Base-by-base conservation (phyloP, 2,888 invertebrate genomes). In the Dryobota labecula region DNA sequence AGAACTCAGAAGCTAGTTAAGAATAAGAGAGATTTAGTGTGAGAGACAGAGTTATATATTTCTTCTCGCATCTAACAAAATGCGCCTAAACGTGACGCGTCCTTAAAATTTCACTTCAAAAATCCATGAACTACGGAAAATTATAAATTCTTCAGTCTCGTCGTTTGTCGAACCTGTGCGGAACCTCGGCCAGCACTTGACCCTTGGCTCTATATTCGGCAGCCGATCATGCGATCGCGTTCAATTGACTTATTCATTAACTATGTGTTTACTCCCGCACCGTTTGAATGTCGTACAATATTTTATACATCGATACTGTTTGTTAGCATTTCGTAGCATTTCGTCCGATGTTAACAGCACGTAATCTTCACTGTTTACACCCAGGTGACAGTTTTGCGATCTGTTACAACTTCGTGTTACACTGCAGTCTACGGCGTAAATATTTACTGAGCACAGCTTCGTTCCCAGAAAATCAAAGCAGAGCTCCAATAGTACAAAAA, bases 331-430 rank as follows among this genome's bases (percentile, higher is more conserved):
- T 24, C 30, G 54, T 57, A 15, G 11, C 43, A 24, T 47, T 56
- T 20, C 30, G 69, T 15, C n/a, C 33, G 27, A 2, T 38, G 20
- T 38, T 61, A 43, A 51, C 54, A 47, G 47, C 38, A 11, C 20
- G 47, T 47, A 41, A 41, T 70, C 79, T 65, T 74, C 70, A 62
- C 68, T 74, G 56, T 60, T 73, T 66, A 74, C 74, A 78, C 74
- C 18, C 15, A 61, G 63, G 74, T 70, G 78, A 61, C 70, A 71
- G 66, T 62, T 68, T 49, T 8, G 43, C 24, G 62, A 20, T 24
- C 20, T 15, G 38, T 45, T 38, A 43, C 47, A 43, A 43, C 13
- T 43, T 27, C 49, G 30, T 30, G 15, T 20, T 56, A 18, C 41
- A 33, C 18, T 20, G 38, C 41, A 38, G 30, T 45, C 33, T 41